These are phyloP conservation scores for Caranx ignobilis DNA, from an alignment of 2,113 vertebrate genomes.

Conservation along the genomic window DNA sequence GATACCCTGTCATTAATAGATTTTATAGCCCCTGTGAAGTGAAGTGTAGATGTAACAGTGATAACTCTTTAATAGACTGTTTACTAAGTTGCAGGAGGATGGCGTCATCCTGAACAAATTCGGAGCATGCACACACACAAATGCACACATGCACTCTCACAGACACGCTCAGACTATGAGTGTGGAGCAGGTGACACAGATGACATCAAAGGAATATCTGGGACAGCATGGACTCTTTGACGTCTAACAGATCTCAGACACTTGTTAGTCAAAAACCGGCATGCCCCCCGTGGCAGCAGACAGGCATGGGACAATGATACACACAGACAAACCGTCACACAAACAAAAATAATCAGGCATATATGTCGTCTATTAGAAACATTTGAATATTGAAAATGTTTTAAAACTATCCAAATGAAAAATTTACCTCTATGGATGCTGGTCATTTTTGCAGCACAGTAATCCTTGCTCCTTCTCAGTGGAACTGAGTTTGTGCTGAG, in stretches of 20 bases:
- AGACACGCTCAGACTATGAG: conserved; percentile 12
- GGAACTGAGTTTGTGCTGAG: conserved; percentile 74
- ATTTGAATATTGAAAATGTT: not conserved
- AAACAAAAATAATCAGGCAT: conserved; percentile 35
- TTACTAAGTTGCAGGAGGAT: conserved; percentile 38
- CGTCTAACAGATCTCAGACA: conserved; percentile 46
- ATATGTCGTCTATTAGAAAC: not conserved
- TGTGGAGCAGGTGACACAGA: conserved; percentile 51
- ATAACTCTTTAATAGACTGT: conserved; percentile 65
- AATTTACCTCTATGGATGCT: conserved; percentile 58
- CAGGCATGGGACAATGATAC: conserved; percentile 18
- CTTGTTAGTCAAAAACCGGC: conserved; percentile 36
- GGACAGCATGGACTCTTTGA: conserved; percentile 47
- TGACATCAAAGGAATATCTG: conserved; percentile 59
- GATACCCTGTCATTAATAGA: conserved; percentile 63
- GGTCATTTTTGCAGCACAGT: conserved; percentile 28
- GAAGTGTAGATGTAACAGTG: conserved; percentile 43
- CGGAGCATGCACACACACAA: conserved; percentile 31
- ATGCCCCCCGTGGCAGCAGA: conserved; percentile 38
- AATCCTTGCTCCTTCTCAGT: conserved; percentile 41
- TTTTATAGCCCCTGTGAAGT: conserved; percentile 60
- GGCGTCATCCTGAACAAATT: conserved; percentile 53
- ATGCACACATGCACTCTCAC: conserved; percentile 3
- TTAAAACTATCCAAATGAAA: conserved; percentile 15
- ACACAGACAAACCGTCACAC: conserved; percentile 17